Percentiles rank a stretch among this genome's conserved stretches.
Conservation (phyloP, 2,888 invertebrate genomes). For the Poecilus cupreus region DNA sequence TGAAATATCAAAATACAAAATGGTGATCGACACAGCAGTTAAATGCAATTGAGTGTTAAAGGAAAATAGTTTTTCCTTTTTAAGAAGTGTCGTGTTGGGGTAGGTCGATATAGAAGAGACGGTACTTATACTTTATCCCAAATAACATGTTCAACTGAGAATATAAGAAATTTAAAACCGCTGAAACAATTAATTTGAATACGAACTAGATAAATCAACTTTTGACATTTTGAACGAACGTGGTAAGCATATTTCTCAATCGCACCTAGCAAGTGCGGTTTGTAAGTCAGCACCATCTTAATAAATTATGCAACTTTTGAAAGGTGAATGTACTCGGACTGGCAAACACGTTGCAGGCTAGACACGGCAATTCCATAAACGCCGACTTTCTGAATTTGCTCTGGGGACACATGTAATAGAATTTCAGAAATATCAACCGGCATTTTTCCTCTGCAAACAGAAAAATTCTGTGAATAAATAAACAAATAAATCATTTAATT, state of each 20-base stretch:
- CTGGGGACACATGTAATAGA: background rate
- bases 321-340: constrained; percentile 46
- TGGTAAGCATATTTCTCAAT: constrained; percentile 46
- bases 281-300: constrained; percentile 36
- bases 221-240: constrained; percentile 26
- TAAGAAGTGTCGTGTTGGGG: no score
- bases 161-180: background rate
- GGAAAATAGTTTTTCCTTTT: no score
- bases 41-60: no score
- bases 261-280: constrained; percentile 25
- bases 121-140: no score
- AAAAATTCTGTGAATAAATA: no score
- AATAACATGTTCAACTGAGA: background rate
- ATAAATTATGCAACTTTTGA: constrained; percentile 53
- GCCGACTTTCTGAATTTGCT: background rate
- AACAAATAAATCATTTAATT: no score
- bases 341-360: background rate
- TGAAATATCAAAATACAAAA: no score
- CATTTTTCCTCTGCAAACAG: no score
- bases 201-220: constrained; percentile 22
- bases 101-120: no score
- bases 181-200: background rate
- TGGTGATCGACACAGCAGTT: no score
- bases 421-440: no score
- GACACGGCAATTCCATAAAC: background rate